Evolutionary conservation across 2,888 invertebrate species (phyloP), one percentile per base, ranked within the genome.

Genomic region (Eristalis pertinax): DNA sequence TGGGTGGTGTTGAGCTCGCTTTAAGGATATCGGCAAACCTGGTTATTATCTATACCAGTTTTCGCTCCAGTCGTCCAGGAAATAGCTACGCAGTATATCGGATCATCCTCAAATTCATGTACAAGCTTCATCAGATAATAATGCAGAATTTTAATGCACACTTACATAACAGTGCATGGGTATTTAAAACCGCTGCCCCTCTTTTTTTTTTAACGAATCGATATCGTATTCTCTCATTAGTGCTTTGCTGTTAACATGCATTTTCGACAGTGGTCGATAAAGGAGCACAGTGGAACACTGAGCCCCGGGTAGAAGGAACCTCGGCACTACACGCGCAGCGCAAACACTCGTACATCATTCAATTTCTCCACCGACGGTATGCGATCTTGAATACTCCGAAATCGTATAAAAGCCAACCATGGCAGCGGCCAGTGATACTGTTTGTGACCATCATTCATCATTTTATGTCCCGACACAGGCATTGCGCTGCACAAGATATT

Each of bases 401-500:
- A 75, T 22, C 60, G 15, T 26, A 69, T 75, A 63, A 76, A 76
- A 76, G 76, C 32, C 72, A 76, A 72, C 72, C 56, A 62, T 65
- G 15, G 60, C 13, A 26, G 70, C 63, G 65, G 67, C 38, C 62
- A 76, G 75, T 80, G 80, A 80, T 80, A 84, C 70, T 76, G 80
- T 80, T 80, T 76, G 50, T 32, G 80, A 69, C 41, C 80, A 69
- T 84, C 75, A 64, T 84, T 67, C 80, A 76, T 84, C 75, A 84
- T 84, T 84, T 80, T 67, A 84, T 84, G 56, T 72, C 62, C 67
- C 56, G 67, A 56, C 35, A 19, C 35, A 26, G 38, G 29, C 62
- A 50, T 50, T 35, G 70, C 15, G 56, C 50, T 19, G 32, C 64
- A 65, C 26, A 26, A 60, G 60, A 60, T 60, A 60, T 60, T 26